Conservation (phyloP, 2,888 invertebrate species). For the Holacanthella duospinosa region DNA sequence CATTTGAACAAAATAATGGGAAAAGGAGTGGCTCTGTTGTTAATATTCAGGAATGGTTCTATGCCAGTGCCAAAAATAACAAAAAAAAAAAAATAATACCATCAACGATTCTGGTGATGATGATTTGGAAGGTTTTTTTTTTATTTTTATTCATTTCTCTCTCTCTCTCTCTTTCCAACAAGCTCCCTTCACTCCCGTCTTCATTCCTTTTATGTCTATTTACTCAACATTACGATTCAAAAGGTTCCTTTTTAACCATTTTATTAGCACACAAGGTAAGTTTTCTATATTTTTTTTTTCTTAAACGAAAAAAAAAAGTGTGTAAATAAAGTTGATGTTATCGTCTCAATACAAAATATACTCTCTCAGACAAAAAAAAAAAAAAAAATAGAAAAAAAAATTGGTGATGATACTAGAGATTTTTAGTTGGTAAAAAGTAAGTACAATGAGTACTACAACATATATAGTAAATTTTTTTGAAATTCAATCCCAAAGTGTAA, state of each 20-base stretch:
- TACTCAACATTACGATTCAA: conserved; percentile 1
- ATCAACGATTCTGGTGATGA: neutral
- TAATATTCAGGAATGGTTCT: neutral
- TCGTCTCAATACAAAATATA: too few species aligned
- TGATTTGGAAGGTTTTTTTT: neutral
- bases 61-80: neutral
- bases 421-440: too few species aligned
- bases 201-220: neutral
- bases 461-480: too few species aligned
- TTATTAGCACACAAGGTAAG: neutral
- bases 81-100: neutral
- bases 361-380: neutral
- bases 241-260: neutral
- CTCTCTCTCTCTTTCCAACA: neutral
- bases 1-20: neutral
- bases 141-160: conserved; percentile 1
- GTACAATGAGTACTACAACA: too few species aligned
- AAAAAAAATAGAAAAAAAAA: neutral
- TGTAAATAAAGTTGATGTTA: neutral
- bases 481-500: neutral
- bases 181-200: too few species aligned
- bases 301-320: neutral
- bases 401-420: too few species aligned
- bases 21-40: neutral
- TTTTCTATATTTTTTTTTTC: too few species aligned